These are phyloP conservation scores for Argynnis bischoffii DNA, from an alignment of 2,888 invertebrate genomes.

Conservation along the genomic window DNA sequence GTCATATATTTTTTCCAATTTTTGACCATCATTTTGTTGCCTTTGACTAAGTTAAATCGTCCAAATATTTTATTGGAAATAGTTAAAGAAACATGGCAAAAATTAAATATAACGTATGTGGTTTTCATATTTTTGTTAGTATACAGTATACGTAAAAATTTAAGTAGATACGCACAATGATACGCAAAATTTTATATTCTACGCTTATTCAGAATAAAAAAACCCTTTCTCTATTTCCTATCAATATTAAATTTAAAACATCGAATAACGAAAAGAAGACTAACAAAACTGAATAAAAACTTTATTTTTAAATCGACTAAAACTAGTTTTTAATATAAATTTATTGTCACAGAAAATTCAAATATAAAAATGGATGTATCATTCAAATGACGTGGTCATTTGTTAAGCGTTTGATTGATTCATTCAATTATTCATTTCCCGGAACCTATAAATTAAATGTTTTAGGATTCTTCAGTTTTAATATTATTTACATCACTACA, in stretches of 20 bases:
- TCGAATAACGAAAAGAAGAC: too few species aligned
- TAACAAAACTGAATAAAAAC: too few species aligned
- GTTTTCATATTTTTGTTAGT: neutral
- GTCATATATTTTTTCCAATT: slow-evolving; percentile 33
- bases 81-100: too few species aligned
- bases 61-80: slow-evolving; percentile 9
- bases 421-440: slow-evolving; percentile 32
- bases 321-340: too few species aligned
- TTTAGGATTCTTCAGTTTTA: slow-evolving; percentile 21
- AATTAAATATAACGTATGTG: neutral
- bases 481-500: too few species aligned
- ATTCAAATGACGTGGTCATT: slow-evolving; percentile 20
- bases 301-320: too few species aligned
- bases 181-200: too few species aligned
- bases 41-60: slow-evolving; percentile 16
- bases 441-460: slow-evolving; percentile 32
- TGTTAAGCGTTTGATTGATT: slow-evolving; percentile 34
- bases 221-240: too few species aligned
- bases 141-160: neutral
- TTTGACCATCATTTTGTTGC: slow-evolving; percentile 26
- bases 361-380: slow-evolving; percentile 4
- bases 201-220: too few species aligned
- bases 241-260: too few species aligned
- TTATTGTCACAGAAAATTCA: too few species aligned
- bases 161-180: too few species aligned